Evolutionary conservation across 2,888 invertebrate genomes (phyloP).

Genomic region (Acronicta leporina): DNA sequence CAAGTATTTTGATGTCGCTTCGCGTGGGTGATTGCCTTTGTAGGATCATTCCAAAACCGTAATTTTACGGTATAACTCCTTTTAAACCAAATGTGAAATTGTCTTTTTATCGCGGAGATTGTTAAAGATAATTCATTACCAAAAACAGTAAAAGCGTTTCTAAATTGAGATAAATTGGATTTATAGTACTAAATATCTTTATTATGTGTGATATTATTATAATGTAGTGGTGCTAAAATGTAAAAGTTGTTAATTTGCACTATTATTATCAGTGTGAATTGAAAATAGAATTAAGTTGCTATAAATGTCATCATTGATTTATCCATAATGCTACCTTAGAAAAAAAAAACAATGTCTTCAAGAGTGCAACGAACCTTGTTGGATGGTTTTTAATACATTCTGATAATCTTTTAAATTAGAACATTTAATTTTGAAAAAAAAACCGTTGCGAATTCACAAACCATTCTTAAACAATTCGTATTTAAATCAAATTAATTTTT

Average conservation of each 20-base stretch:
- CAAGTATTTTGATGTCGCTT: constrained; percentile 11
- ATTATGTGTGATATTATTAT: not conserved
- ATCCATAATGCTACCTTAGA: no score
- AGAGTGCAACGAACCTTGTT: constrained; percentile 28
- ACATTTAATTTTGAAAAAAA: constrained; percentile 1
- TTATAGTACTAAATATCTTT: not conserved
- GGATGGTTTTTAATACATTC: not conserved
- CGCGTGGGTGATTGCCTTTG: constrained; percentile 43
- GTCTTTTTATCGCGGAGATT: constrained; percentile 29
- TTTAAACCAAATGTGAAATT: constrained; percentile 42
- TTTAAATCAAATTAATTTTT: constrained; percentile 33
- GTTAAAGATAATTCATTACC: constrained; percentile 17
- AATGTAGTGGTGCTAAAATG: constrained; percentile 16
- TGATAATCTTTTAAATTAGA: not conserved
- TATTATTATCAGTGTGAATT: not conserved
- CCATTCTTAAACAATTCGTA: constrained; percentile 19
- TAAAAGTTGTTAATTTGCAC: not conserved
- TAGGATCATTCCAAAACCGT: constrained; percentile 38
- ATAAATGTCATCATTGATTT: no score
- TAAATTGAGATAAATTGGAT: constrained; percentile 15
- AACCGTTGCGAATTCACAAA: not conserved
- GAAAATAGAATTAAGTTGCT: not conserved
- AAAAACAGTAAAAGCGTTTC: constrained; percentile 20
- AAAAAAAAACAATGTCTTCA: not conserved
- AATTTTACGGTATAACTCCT: constrained; percentile 61